These are phyloP conservation scores for Zosterops lateralis DNA, from an alignment of 2,113 vertebrate genomes.

Conservation along the genomic window DNA sequence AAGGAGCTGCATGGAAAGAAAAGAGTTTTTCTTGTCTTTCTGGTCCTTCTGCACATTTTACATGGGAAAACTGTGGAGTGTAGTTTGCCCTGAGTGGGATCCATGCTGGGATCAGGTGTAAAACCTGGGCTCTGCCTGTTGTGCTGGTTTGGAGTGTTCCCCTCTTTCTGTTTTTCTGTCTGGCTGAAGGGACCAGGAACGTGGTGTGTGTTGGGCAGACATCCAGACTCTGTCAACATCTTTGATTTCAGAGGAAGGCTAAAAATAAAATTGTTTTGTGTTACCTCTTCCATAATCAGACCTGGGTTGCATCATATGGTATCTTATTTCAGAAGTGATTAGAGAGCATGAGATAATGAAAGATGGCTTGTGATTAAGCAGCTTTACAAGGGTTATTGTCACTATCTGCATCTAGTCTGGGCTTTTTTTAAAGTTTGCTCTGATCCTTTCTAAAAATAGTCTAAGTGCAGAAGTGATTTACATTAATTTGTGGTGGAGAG, in stretches of 20 bases:
- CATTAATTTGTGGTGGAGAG: not conserved
- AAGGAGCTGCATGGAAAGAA: not conserved
- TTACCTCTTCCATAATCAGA: conserved; percentile 7
- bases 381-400: not conserved
- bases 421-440: not conserved
- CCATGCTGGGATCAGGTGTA: not conserved
- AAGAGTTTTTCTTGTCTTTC: not conserved
- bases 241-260: conserved; percentile 26
- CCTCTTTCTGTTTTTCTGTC: not conserved
- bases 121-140: not conserved
- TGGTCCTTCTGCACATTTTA: not conserved
- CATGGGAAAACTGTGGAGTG: not conserved
- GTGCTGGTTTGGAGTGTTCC: not conserved
- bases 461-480: not conserved
- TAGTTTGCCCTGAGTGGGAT: not conserved
- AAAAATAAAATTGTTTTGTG: conserved; percentile 54
- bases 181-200: not conserved
- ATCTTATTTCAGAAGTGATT: conserved; percentile 16
- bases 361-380: conserved; percentile 7
- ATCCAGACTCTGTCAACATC: not conserved
- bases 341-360: conserved; percentile 4
- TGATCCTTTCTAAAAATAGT: conserved; percentile 15
- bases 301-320: not conserved
- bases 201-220: not conserved
- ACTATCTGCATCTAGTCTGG: not conserved